A percentile compares a stretch with the other conserved stretches of the same genome.
Conservation (phyloP, 1,140 invertebrate genomes). For the Mercenaria mercenaria region DNA sequence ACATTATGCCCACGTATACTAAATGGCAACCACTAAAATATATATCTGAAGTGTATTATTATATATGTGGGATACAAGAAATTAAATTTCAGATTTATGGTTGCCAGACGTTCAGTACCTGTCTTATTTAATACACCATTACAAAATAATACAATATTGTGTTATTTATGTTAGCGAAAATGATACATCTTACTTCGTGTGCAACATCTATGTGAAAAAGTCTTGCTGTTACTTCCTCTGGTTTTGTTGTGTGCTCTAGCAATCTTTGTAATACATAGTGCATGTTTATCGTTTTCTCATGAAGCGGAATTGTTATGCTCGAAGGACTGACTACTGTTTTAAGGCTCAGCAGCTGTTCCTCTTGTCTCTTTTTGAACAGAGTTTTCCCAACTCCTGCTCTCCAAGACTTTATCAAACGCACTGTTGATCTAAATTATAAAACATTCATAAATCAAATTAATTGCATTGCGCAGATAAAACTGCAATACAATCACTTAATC, state of each 20-base stretch:
- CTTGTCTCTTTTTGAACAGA: background rate
- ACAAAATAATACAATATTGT: too few species aligned
- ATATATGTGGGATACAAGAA: too few species aligned
- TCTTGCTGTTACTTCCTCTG: constrained; percentile 57
- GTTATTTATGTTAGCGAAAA: too few species aligned
- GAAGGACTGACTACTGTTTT: background rate
- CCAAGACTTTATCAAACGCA: constrained; percentile 47
- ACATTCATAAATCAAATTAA: too few species aligned
- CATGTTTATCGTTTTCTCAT: constrained; percentile 66
- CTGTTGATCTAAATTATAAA: constrained; percentile 26
- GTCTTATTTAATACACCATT: too few species aligned
- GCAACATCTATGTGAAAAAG: constrained; percentile 78
- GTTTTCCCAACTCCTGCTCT: constrained; percentile 48
- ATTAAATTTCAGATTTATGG: too few species aligned
- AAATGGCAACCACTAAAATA: too few species aligned
- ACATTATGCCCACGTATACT: too few species aligned
- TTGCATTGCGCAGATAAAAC: too few species aligned
- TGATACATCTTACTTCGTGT: constrained; percentile 75
- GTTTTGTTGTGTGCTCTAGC: constrained; percentile 55
- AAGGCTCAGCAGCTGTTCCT: background rate
- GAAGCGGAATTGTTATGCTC: constrained; percentile 70
- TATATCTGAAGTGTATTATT: too few species aligned
- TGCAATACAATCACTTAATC: too few species aligned
- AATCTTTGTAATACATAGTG: constrained; percentile 63
- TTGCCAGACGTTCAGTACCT: too few species aligned